Evolutionary conservation across 2,113 vertebrate species (phyloP), one percentile per base, ranked within the genome.

Genomic region (Ptilorrhoa leucosticta): DNA sequence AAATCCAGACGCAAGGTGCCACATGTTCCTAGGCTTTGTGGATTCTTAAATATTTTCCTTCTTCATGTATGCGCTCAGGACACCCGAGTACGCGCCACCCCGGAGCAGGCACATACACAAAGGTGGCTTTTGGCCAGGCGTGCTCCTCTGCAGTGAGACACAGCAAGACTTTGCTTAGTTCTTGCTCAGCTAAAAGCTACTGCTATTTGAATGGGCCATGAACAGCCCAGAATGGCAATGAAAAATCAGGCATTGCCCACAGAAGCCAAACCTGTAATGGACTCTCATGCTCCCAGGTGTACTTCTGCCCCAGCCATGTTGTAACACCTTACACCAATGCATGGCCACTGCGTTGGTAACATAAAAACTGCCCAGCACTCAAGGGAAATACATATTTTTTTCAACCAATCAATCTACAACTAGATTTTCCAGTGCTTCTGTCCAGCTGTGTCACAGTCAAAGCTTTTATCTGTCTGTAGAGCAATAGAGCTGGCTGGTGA

Each of bases 1-100:
- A 96, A 96, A 96, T 92, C 92, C 94, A 96, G 94, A 96, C 90
- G 0, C 73, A 72, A 96, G 86, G 92, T 96, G 88, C 88, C 93
- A 84, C 92, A 64, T 37, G 7, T 63, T 93, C 56, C 75, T 87
- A 14, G 1, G 2, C 65, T 27, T 40, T 37, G 56, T 6, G 7
- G 86, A 97, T 95, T 91, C 93, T 84, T 79, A 77, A 87, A 87
- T 80, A 42, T 87, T 88, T 93, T 81, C 76, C 61, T 71, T 45
- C 48, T 70, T 64, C 64, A 3, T 22, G 65, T 26, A 30, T 37
- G 47, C 0, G 1, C 71, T 79, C 1, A 1, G 78, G 91, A 80
- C 76, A 66, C 83, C 58, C 1, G 1, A 65, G 57, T 11, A 24
- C 0, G 0, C 48, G 44, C 23, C 72, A 68, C 33, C 40, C 51